phyloP scores from a whole-genome alignment of 2,888 invertebrate genomes.

The Synanthedon formicaeformis region DNA sequence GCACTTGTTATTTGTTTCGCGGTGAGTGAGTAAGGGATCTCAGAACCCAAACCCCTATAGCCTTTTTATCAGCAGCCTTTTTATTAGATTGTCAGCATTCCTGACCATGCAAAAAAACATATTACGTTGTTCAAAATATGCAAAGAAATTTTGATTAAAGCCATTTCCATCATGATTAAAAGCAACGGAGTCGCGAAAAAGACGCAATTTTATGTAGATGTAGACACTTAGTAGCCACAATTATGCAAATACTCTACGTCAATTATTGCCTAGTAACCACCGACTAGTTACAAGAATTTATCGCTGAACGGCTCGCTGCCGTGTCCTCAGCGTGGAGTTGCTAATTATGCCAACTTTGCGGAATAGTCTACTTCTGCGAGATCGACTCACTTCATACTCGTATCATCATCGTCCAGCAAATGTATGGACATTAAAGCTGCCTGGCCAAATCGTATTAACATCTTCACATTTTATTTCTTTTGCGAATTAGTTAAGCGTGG shows the following conservation, averaged over 20 bases:
- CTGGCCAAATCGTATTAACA: too few species aligned
- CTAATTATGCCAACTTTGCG: constrained; percentile 16
- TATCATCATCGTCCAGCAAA: too few species aligned
- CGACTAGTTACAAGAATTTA: constrained; percentile 55
- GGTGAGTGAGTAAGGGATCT: too few species aligned
- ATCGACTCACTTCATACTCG: not conserved
- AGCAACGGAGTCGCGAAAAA: constrained; percentile 54
- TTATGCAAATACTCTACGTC: constrained; percentile 61
- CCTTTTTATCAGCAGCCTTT: too few species aligned
- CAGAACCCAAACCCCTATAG: too few species aligned
- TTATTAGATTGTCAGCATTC: too few species aligned
- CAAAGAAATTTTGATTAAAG: constrained; percentile 9
- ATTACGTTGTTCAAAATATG: not conserved
- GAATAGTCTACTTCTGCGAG: not conserved
- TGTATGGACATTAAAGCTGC: too few species aligned
- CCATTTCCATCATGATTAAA: constrained; percentile 43
- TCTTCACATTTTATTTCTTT: too few species aligned
- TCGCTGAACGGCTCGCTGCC: constrained; percentile 11
- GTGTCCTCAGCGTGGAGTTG: constrained; percentile 23
- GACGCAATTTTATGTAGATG: constrained; percentile 65
- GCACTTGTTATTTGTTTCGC: too few species aligned
- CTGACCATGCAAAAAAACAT: not conserved
- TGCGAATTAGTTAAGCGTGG: too few species aligned
- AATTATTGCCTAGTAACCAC: constrained; percentile 61
- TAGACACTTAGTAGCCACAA: constrained; percentile 57